Base-by-base conservation (phyloP, 2,113 vertebrate species). In the Odocoileus virginianus region DNA sequence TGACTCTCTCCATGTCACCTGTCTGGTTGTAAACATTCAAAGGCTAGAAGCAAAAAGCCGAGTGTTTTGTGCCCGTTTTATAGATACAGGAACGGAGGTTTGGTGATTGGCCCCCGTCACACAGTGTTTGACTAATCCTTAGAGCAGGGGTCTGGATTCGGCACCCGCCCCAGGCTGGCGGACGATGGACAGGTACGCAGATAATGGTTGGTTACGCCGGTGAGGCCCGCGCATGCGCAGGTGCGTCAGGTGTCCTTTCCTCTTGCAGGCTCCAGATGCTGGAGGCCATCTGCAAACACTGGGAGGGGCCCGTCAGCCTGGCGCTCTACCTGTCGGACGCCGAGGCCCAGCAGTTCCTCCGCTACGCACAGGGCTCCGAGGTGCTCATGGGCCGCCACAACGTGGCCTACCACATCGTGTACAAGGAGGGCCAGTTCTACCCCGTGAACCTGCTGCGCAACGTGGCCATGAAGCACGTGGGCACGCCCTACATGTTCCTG, bases 381-480 rank as follows among this genome's bases (percentile, higher is more conserved):
- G 99, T 99, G 43, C 99, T 99, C 90, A 99, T 99, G 99, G 99
- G 99, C 98, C 99, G 99, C 0, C 99, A 99, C 96, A 99, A 99
- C 5, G 99, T 99, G 0, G 99, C 99, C 64, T 99, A 99, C 97
- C 99, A 99, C 98, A 99, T 99, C 0, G 99, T 99, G 96, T 99
- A 99, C 99, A 99, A 99, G 98, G 99, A 99, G 97, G 99, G 99
- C 5, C 99, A 99, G 98, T 99, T 99, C 98, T 99, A 99, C 94
- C 99, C 99, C 0, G 99, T 99, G 95, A 99, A 99, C 98, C 99
- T 99, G 94, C 99, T 99, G 89, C 99, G 99, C 43, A 99, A 99
- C 1, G 99, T 99, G 97, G 99, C 99, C 97, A 99, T 99, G 99
- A 99, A 99, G 96, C 99, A 99, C 83, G 99, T 99, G 99, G 99